phyloP scores from a whole-genome alignment of 2,113 vertebrate genomes.

The Notiomystis cincta region DNA sequence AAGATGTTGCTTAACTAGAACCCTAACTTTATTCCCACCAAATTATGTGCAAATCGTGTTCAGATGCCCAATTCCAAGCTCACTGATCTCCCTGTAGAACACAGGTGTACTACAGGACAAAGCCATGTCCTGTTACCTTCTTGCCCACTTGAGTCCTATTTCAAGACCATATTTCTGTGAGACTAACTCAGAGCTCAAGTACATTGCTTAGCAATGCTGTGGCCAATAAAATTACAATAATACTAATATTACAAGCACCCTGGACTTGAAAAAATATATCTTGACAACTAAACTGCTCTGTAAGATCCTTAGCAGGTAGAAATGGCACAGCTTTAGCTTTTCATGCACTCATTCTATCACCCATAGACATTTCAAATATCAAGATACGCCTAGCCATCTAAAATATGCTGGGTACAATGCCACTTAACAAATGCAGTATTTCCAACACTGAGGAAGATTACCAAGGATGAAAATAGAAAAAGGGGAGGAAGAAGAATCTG shows the following conservation, averaged over 20 bases:
- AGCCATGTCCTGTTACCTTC: neutral
- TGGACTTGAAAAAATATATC: neutral
- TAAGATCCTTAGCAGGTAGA: neutral
- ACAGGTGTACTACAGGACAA: neutral
- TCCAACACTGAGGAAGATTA: neutral
- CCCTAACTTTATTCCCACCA: neutral
- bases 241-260: neutral
- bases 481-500: neutral
- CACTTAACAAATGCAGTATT: neutral
- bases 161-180: neutral
- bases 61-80: neutral
- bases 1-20: neutral
- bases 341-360: neutral
- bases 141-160: neutral
- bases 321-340: neutral
- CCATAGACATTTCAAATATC: neutral
- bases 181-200: neutral
- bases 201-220: neutral
- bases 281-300: neutral
- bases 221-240: neutral
- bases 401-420: neutral
- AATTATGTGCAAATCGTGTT: neutral
- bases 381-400: neutral
- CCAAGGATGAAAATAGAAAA: neutral
- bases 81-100: neutral